phyloP scores from a whole-genome alignment of 2,888 invertebrate genomes.

The Teleogryllus oceanicus region DNA sequence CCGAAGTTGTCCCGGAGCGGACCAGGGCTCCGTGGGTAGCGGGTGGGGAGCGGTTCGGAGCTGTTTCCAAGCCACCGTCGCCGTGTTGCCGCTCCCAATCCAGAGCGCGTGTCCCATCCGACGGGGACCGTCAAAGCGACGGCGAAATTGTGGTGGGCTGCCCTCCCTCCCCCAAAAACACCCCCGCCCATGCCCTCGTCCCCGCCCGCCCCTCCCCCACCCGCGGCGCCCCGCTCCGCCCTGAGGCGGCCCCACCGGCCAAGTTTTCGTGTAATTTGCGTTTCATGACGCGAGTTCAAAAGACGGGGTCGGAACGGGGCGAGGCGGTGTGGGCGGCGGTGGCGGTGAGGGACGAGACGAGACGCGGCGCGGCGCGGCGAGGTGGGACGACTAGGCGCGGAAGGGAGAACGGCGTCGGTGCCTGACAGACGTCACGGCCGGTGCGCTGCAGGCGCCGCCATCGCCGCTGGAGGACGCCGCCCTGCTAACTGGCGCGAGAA shows the following conservation, averaged over 20 bases:
- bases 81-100: background rate
- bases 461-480: too few species aligned
- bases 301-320: background rate
- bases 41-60: background rate
- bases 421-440: background rate
- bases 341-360: background rate
- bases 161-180: background rate
- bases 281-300: constrained; percentile 30
- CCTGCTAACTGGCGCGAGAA: too few species aligned
- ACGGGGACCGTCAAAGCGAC: background rate
- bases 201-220: background rate
- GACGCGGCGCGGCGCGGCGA: background rate
- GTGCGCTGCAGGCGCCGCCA: too few species aligned
- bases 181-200: background rate
- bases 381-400: background rate
- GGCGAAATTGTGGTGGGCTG: background rate
- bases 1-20: background rate
- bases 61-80: background rate
- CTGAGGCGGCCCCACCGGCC: background rate
- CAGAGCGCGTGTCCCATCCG: background rate
- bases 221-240: background rate
- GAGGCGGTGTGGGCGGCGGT: background rate
- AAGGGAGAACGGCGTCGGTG: background rate
- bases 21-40: background rate
- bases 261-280: constrained; percentile 30